Evolutionary conservation across 2,888 invertebrate species (phyloP).

Genomic region (Bimastos eiseni): DNA sequence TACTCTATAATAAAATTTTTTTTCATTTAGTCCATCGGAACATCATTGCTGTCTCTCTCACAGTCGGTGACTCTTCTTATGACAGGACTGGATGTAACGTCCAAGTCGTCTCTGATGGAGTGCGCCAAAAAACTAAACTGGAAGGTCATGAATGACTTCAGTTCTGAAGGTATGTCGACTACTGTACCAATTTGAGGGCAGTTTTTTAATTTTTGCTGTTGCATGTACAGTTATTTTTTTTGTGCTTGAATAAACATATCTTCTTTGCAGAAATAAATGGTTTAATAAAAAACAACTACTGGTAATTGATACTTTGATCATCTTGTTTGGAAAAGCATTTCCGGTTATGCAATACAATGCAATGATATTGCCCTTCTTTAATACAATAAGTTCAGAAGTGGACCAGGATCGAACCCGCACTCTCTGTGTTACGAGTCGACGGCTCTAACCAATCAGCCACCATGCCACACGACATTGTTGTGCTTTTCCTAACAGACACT

Average conservation of each 20-base stretch:
- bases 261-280: neutral
- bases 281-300: neutral
- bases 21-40: neutral
- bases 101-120: conserved; percentile 46
- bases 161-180: conserved; percentile 50
- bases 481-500: neutral
- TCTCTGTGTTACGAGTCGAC: too few species aligned
- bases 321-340: neutral
- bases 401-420: too few species aligned
- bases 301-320: neutral
- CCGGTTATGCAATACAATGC: too few species aligned
- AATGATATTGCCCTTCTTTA: too few species aligned
- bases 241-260: neutral
- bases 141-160: conserved; percentile 50
- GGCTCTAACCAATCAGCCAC: too few species aligned
- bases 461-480: too few species aligned
- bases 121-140: conserved; percentile 51
- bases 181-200: neutral
- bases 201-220: neutral
- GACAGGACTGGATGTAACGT: neutral
- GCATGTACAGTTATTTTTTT: neutral
- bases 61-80: neutral
- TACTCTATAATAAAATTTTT: neutral
- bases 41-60: neutral
- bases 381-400: too few species aligned